Base-by-base conservation (phyloP, 1,140 invertebrate species). In the Pomacea maculata region DNA sequence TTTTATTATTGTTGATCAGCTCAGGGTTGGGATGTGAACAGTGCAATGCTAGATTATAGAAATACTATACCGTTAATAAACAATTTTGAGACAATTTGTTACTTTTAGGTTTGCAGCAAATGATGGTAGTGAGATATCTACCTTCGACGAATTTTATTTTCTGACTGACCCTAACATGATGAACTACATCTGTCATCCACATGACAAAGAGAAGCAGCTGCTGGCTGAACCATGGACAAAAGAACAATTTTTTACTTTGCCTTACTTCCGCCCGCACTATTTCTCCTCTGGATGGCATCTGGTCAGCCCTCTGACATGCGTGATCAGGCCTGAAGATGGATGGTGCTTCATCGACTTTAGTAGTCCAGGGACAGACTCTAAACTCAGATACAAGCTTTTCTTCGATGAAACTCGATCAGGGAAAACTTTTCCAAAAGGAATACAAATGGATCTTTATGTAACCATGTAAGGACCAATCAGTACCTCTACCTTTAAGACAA, bases 151-250 rank as follows among this genome's bases (percentile, higher is more conserved):
- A 57, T 76, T 64, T 57, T 76, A 57, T 55, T 76, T 76, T 29
- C 75, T 76, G 19, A 76, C 75, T n/a, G 57, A 76, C n/a, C 75
- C 75, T 25, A 57, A 76, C 25, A 7, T 63, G 52, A 64, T 76
- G 55, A 76, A 76, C 61, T 29, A 34, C 75, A 17, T 76, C 52
- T 76, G 75, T 19, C 57, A 76, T 63, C 75, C 75, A 14, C 9
- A 63, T 9, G 57, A 76, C 0, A n/a, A 57, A 10, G 57, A 64
- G 7, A 63, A 34, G 25, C 75, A 65, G 75, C 75, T 76, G 19
- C 9, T 76, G 61, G 10, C 19, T 1, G 15, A 21, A 17, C 55
- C 75, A 14, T 76, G 57, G 61, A 76, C 75, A 14, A 21, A 64
- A 17, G 55, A 76, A 9, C 25, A n/a, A 10, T 76, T 76, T 63